Evolutionary conservation across 2,113 vertebrate species (phyloP).

Genomic region (Solenodon paradoxus): DNA sequence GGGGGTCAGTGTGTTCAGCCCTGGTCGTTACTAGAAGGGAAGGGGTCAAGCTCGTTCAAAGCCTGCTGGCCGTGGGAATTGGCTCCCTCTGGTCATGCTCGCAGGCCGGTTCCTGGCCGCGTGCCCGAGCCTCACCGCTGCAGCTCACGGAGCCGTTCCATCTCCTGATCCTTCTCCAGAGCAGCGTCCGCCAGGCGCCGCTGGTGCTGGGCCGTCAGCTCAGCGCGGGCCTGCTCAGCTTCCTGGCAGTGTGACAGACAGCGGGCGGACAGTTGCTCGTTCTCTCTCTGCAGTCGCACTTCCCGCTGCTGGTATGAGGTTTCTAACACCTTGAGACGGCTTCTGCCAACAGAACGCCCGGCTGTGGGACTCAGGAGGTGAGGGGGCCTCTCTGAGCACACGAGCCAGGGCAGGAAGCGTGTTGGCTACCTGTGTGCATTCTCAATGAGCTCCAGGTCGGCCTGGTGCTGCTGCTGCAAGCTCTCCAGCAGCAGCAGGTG

Average conservation of each 20-base stretch:
- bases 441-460: conserved; percentile 88
- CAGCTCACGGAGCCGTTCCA: conserved; percentile 88
- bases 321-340: conserved; percentile 86
- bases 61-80: fast-evolving
- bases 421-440: conserved; percentile 84
- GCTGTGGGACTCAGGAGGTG: fast-evolving
- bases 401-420: fast-evolving
- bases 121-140: conserved; percentile 83
- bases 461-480: conserved; percentile 85
- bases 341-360: conserved; percentile 74
- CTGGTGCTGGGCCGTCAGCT: conserved; percentile 88
- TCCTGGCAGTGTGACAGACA: conserved; percentile 74
- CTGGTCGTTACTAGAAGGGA: neutral
- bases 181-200: conserved; percentile 81
- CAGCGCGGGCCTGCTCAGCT: conserved; percentile 80
- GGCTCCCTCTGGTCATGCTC: neutral
- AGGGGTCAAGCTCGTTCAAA: neutral
- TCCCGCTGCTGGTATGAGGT: conserved; percentile 83
- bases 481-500: conserved; percentile 85
- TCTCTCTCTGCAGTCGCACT: conserved; percentile 81
- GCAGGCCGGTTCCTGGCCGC: fast-evolving
- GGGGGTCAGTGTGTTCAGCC: too few species aligned
- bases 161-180: conserved; percentile 86
- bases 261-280: conserved; percentile 83
- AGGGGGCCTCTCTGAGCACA: fast-evolving